A percentile compares a stretch with the other conserved stretches of the same genome.
Conservation (phyloP, 2,797 vertebrate genomes). For the Dendrocincla tyrannina region DNA sequence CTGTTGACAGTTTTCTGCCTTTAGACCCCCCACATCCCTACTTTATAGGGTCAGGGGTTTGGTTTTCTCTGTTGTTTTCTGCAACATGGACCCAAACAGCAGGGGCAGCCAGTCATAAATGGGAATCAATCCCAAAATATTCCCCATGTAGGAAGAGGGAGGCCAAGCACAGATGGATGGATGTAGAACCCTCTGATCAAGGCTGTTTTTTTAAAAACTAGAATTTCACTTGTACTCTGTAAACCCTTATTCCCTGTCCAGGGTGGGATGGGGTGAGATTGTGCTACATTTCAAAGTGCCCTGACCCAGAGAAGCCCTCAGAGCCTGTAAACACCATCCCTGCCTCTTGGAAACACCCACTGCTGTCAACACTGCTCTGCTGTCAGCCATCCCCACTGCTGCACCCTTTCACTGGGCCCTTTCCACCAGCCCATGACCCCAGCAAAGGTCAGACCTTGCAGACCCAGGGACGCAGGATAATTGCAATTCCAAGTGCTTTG, state of each 20-base stretch:
- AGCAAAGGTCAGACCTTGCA: neutral
- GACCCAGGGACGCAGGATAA: neutral
- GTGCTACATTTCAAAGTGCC: neutral
- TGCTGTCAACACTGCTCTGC: neutral
- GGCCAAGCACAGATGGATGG: neutral
- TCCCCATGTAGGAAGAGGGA: fast-evolving
- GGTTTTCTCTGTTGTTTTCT: neutral
- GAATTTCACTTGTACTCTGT: neutral
- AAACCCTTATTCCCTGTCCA: neutral
- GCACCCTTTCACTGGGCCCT: neutral
- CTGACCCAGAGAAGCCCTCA: neutral
- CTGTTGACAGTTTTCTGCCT: neutral
- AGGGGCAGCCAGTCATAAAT: neutral
- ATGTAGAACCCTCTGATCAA: neutral
- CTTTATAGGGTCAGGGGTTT: fast-evolving
- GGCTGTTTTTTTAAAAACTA: neutral
- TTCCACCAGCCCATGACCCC: neutral
- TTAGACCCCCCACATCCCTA: neutral
- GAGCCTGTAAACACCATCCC: neutral
- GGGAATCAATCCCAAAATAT: neutral
- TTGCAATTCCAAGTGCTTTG: neutral
- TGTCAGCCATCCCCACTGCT: neutral
- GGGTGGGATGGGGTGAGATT: neutral
- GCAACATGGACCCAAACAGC: neutral
- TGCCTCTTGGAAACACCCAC: neutral